Conservation (phyloP, 2,888 invertebrate genomes). For the Galeruca laticollis region DNA sequence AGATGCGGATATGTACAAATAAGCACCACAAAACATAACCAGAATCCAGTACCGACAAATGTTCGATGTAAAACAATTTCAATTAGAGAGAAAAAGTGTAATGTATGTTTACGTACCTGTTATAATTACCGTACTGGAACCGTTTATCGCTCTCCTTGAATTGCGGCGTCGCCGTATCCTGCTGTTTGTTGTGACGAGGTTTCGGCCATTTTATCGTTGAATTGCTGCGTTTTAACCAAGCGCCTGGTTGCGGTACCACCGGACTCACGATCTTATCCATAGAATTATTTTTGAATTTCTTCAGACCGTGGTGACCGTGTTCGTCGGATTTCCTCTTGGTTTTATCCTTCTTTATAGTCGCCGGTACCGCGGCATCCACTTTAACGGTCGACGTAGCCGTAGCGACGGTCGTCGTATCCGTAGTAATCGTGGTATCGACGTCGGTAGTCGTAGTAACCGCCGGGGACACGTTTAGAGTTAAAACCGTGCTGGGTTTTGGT, state of each 20-base stretch:
- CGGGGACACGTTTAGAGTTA: neutral
- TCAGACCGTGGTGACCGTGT: constrained; percentile 67
- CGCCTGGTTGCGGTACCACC: constrained; percentile 90
- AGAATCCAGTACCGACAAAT: no score
- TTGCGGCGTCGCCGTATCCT: constrained; percentile 67
- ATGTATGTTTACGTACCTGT: constrained; percentile 70
- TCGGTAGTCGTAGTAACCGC: neutral
- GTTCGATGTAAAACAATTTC: no score
- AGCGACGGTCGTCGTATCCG: neutral
- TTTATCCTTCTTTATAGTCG: constrained; percentile 15
- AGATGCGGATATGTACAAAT: no score
- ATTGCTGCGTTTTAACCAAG: constrained; percentile 76
- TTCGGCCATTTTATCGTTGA: constrained; percentile 61
- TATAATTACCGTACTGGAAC: constrained; percentile 97
- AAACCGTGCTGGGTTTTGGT: neutral
- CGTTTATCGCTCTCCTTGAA: constrained; percentile 82
- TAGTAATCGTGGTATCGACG: neutral
- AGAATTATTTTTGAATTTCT: constrained; percentile 76
- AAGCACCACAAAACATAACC: no score
- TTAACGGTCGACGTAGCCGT: neutral
- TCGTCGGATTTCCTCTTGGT: constrained; percentile 72
- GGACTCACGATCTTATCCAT: constrained; percentile 94
- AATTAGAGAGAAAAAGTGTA: no score
- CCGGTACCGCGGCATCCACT: neutral
- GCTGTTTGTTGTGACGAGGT: constrained; percentile 65